A percentile compares a stretch with the other conserved stretches of the same genome.
Conservation (phyloP, 2,888 invertebrate genomes). For the Macrophya annulata region DNA sequence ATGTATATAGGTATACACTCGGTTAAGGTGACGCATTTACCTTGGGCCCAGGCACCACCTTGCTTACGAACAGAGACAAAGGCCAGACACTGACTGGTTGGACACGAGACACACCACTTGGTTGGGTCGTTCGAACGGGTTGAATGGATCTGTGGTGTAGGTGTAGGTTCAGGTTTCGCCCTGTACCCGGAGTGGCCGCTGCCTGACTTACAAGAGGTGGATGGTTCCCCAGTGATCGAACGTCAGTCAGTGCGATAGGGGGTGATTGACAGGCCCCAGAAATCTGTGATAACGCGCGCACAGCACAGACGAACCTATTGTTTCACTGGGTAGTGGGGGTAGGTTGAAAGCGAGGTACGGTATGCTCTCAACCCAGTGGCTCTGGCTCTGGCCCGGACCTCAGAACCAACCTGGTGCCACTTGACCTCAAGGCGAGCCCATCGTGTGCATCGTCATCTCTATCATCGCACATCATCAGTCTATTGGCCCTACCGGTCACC, state of each 20-base stretch:
- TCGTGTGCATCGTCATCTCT: constrained; percentile 72
- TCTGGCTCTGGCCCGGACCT: constrained; percentile 44
- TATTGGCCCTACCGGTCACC: constrained; percentile 78
- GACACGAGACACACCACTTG: constrained; percentile 72
- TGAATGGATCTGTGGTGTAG: constrained; percentile 59
- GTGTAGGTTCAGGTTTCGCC: constrained; percentile 71
- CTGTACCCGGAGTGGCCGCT: constrained; percentile 75
- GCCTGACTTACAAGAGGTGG: constrained; percentile 74
- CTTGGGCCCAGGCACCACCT: constrained; percentile 80
- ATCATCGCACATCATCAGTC: constrained; percentile 75
- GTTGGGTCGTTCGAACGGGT: constrained; percentile 77
- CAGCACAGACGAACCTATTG: constrained; percentile 54
- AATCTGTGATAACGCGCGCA: constrained; percentile 55
- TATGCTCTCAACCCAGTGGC: constrained; percentile 54
- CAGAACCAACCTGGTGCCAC: constrained; percentile 72
- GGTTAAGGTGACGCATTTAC: constrained; percentile 80
- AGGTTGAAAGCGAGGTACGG: constrained; percentile 46
- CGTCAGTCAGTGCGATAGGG: constrained; percentile 54
- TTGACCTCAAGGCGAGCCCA: constrained; percentile 75
- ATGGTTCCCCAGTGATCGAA: constrained; percentile 49
- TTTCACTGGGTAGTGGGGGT: constrained; percentile 56
- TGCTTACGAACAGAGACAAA: constrained; percentile 78
- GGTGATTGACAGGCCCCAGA: constrained; percentile 50
- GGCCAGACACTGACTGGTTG: constrained; percentile 72
- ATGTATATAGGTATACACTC: constrained; percentile 78